These are phyloP conservation scores for Alloscopus bannaensis DNA, from an alignment of 2,888 invertebrate species.

Conservation along the genomic window DNA sequence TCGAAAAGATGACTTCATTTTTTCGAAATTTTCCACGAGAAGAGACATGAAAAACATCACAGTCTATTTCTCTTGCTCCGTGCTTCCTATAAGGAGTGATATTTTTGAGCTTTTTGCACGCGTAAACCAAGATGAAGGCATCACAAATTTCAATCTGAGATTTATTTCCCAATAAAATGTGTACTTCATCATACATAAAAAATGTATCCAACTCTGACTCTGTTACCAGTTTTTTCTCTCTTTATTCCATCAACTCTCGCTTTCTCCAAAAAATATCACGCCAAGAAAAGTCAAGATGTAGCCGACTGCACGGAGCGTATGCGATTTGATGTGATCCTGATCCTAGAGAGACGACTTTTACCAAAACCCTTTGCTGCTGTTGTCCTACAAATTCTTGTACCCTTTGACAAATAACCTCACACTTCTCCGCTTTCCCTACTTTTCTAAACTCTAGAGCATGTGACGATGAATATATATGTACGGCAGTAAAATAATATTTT, in stretches of 20 bases:
- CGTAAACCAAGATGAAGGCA: constrained; percentile 35
- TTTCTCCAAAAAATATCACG: too few relatives aligned
- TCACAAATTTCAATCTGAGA: constrained; percentile 64
- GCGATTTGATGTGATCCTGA: constrained; percentile 44
- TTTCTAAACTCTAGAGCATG: not conserved
- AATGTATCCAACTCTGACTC: constrained; percentile 7
- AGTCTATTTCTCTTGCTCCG: constrained; percentile 5
- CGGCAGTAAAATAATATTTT: not conserved
- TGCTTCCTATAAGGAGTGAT: too few relatives aligned
- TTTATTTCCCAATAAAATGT: constrained; percentile 72
- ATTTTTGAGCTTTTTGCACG: not conserved
- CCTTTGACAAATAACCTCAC: constrained; percentile 22
- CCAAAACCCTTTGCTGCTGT: constrained; percentile 8
- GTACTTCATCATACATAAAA: constrained; percentile 66
- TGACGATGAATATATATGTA: too few relatives aligned
- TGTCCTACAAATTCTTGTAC: constrained; percentile 6
- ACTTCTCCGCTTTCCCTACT: not conserved
- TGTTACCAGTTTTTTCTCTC: constrained; percentile 7
- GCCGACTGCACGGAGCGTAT: not conserved
- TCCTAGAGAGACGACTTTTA: too few relatives aligned
- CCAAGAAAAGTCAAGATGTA: not conserved
- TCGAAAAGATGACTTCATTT: constrained; percentile 48
- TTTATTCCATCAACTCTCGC: constrained; percentile 1
- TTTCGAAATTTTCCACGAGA: constrained; percentile 4
- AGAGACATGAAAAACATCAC: constrained; percentile 34